phyloP scores from a whole-genome alignment of 2,113 vertebrate genomes.

The Gracilinanus agilis region DNA sequence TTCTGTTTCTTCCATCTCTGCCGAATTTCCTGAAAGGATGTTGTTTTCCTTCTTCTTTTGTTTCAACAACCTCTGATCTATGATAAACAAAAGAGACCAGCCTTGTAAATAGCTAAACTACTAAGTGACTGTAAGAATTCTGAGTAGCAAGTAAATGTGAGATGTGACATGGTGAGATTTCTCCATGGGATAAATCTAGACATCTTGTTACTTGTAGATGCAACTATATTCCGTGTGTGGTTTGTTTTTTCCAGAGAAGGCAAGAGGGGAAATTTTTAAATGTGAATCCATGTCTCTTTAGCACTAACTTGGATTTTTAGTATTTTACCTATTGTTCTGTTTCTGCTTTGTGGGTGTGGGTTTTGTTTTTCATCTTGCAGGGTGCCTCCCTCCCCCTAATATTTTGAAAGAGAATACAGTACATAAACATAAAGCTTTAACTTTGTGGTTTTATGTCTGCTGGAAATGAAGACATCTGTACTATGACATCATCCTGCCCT shows the following conservation, averaged over 20 bases:
- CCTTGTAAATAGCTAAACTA: constrained; percentile 51
- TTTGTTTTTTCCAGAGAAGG: constrained; percentile 34
- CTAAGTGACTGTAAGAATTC: constrained; percentile 49
- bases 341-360: background rate
- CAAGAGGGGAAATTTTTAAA: constrained; percentile 47
- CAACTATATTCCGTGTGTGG: background rate
- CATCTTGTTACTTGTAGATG: constrained; percentile 47
- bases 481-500: constrained; percentile 37
- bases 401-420: constrained; percentile 43
- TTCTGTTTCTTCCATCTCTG: background rate
- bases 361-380: background rate
- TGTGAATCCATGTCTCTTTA: constrained; percentile 57
- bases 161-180: constrained; percentile 43
- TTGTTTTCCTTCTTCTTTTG: background rate
- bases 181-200: constrained; percentile 52
- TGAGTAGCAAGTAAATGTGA: constrained; percentile 60
- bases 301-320: constrained; percentile 62
- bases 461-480: constrained; percentile 8
- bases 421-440: constrained; percentile 3
- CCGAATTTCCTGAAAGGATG: constrained; percentile 22
- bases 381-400: constrained; percentile 6
- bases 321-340: constrained; percentile 44
- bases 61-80: constrained; percentile 54
- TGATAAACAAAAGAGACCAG: background rate
- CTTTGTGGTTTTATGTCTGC: constrained; percentile 16